A percentile compares a stretch with the other conserved stretches of the same genome.
phyloP scores from a whole-genome alignment of 2,888 invertebrate genomes.

The Flabesymbios commensalis region DNA sequence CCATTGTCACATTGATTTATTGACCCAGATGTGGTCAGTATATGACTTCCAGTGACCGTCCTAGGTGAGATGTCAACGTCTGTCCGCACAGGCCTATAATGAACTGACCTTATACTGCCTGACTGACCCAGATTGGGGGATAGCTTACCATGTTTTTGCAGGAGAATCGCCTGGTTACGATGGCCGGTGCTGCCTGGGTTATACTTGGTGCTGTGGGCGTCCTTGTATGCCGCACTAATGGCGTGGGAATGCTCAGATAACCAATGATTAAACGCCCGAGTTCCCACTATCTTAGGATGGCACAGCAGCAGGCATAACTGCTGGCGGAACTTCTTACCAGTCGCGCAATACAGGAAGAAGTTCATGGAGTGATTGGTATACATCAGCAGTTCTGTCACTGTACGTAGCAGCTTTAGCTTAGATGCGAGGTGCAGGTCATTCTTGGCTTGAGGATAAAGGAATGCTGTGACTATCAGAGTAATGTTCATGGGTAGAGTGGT shows the following conservation, averaged over 20 bases:
- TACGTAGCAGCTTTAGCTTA: constrained; percentile 20
- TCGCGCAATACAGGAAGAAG: constrained; percentile 34
- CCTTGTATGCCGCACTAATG: not conserved
- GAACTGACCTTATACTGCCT: no score
- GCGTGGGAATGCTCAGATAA: no score
- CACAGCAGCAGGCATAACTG: constrained; percentile 21
- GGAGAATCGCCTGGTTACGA: not conserved
- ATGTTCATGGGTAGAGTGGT: constrained; percentile 29
- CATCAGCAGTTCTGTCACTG: constrained; percentile 31
- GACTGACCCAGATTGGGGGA: no score
- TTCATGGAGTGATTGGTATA: constrained; percentile 32
- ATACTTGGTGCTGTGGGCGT: not conserved
- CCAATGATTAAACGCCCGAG: no score
- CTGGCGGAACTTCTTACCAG: constrained; percentile 31
- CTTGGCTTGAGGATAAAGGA: constrained; percentile 11
- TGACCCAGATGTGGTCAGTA: no score
- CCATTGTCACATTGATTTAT: no score
- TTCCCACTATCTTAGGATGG: constrained; percentile 4
- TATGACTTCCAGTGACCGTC: no score
- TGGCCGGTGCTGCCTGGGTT: not conserved
- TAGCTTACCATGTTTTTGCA: no score
- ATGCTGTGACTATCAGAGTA: constrained; percentile 18
- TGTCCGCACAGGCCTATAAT: no score
- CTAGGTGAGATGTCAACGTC: no score
- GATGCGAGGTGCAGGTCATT: constrained; percentile 6